These are phyloP conservation scores for Elaphurus davidianus DNA, from an alignment of 2,113 vertebrate species.

Conservation along the genomic window DNA sequence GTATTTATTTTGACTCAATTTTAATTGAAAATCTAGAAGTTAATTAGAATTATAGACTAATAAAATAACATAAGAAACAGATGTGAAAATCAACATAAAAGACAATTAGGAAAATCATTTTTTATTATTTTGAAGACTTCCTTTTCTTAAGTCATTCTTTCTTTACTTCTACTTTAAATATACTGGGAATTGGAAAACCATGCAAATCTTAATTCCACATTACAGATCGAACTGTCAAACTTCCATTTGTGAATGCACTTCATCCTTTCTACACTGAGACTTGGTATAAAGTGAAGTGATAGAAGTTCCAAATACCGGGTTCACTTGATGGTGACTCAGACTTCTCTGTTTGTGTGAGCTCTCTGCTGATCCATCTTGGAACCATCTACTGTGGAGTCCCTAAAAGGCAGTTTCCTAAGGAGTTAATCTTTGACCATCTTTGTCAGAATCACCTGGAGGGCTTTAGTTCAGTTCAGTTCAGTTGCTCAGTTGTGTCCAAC, in stretches of 20 bases:
- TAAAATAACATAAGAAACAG: not conserved
- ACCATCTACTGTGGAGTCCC: fast-evolving
- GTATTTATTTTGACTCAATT: not conserved
- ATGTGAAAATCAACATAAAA: conserved; percentile 10
- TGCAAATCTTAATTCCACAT: not conserved
- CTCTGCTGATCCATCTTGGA: no score
- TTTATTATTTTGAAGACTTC: not conserved
- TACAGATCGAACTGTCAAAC: not conserved
- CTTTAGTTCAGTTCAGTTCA: not conserved
- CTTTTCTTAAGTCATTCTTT: not conserved
- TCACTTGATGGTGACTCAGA: not conserved
- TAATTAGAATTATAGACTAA: not conserved
- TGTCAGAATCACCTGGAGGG: not conserved
- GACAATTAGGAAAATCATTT: not conserved
- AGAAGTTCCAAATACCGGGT: not conserved
- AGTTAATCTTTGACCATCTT: not conserved
- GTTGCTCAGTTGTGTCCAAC: not conserved
- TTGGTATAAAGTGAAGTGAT: not conserved
- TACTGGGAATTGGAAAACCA: not conserved
- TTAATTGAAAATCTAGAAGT: not conserved
- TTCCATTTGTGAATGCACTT: not conserved
- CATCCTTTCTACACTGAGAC: not conserved
- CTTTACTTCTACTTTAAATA: not conserved
- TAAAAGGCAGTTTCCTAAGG: not conserved
- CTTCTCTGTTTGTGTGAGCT: not conserved